These are phyloP conservation scores for Erythrocercus mccallii DNA, from an alignment of 2,113 vertebrate species.

Conservation along the genomic window DNA sequence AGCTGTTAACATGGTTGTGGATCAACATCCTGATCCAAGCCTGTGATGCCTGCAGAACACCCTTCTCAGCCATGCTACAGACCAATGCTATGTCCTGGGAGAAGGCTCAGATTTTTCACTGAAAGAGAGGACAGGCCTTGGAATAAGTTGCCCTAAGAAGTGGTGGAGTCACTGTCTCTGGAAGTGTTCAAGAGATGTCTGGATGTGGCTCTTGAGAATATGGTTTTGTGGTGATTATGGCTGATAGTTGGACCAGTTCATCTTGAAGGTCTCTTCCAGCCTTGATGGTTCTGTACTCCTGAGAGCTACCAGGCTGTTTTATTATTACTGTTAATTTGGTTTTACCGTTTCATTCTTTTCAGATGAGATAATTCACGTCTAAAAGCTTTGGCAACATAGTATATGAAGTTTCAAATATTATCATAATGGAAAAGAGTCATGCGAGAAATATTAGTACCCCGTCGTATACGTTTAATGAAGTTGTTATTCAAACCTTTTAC, in stretches of 20 bases:
- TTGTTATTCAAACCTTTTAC: background rate
- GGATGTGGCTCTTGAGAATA: background rate
- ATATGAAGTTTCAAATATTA: background rate
- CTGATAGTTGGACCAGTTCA: background rate
- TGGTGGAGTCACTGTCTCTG: background rate
- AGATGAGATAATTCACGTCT: background rate
- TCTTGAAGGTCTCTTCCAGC: background rate
- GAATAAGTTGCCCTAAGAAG: background rate
- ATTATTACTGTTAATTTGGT: background rate
- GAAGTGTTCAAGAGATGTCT: background rate
- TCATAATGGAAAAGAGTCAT: background rate
- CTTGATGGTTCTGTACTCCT: background rate
- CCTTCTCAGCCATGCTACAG: rapidly evolving
- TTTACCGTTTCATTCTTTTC: slow-evolving; percentile 1
- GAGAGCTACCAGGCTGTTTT: background rate
- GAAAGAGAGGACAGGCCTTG: background rate
- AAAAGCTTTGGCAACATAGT: background rate
- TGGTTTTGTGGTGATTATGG: background rate
- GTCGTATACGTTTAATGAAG: background rate
- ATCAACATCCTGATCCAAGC: background rate
- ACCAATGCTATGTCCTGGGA: background rate
- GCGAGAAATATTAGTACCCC: background rate
- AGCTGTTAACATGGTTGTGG: background rate
- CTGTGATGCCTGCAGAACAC: background rate
- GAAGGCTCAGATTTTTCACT: background rate